Evolutionary conservation across 2,113 vertebrate species (phyloP), one percentile per base, ranked within the genome.

Genomic region (Laticauda colubrina): DNA sequence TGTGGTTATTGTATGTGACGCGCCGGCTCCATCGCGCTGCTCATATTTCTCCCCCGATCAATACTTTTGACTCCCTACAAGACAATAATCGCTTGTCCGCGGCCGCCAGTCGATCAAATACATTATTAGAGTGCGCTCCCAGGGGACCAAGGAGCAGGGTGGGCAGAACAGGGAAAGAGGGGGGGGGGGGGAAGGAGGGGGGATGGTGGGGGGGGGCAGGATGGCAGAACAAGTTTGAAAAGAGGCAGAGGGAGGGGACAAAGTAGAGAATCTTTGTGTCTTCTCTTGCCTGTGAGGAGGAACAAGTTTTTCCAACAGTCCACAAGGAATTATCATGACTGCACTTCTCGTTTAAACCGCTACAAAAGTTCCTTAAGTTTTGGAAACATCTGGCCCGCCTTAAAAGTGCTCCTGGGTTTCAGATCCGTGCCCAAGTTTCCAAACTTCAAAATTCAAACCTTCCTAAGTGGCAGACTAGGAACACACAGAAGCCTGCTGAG

Each of bases 61-160:
- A 99, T 99, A 98, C 98, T 98, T 98, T 98, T 98, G 98, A 99
- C 98, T 99, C 98, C 98, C 98, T 98, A 99, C 98, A 99, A 98
- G 98, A 99, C 98, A 99, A 99, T 98, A 99, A 98, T 98, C 98
- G 98, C 98, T 98, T 98, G 98, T 98, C 98, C 98, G 98, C 98
- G 98, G 97, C 98, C 98, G 98, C 98, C 95, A 97, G 97, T 98
- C 98, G 98, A 98, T 98, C 98, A 98, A 98, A 97, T 97, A 98
- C 98, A 98, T 99, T 98, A 99, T 99, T 98, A 98, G 98, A 98
- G 98, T 97, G 97, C 97, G 98, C 98, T 98, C 98, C 98, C 97
- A 94, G 29, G 95, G 97, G 97, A 97, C 94, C 95, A 96, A 21
- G 75, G 96, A 69, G 88, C 95, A 94, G 94, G 96, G 96, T 96